These are phyloP conservation scores for Campoplex capitator DNA, from an alignment of 2,888 invertebrate species.

Conservation along the genomic window DNA sequence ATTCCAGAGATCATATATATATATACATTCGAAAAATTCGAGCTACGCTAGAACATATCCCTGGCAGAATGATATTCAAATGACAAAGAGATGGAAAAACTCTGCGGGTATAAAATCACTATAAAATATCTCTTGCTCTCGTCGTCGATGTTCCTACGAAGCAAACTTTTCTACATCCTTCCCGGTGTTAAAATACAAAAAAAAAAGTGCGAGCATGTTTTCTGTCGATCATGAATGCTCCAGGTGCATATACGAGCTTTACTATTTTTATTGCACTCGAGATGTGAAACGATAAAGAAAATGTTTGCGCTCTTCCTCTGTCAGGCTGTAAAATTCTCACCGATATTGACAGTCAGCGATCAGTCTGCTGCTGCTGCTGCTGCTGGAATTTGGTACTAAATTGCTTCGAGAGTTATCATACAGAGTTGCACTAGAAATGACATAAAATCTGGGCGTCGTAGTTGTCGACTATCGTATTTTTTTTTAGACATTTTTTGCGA, in stretches of 20 bases:
- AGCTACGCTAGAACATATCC: conserved; percentile 9
- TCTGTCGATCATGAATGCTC: background rate
- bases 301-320: background rate
- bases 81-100: background rate
- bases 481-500: no score
- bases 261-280: background rate
- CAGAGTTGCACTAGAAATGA: no score
- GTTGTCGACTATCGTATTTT: no score
- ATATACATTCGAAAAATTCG: background rate
- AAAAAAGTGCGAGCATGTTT: background rate
- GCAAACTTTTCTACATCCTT: background rate
- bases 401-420: background rate
- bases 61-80: conserved; percentile 38
- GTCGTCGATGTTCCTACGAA: background rate
- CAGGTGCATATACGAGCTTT: background rate
- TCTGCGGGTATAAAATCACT: conserved; percentile 31
- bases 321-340: background rate
- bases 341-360: background rate
- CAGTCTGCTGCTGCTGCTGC: background rate
- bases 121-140: conserved; percentile 24
- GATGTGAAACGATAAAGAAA: background rate
- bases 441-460: background rate
- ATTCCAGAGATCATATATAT: background rate
- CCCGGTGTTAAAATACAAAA: background rate
- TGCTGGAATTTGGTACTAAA: background rate